Percentiles rank a stretch among this genome's conserved stretches.
phyloP scores from a whole-genome alignment of 2,888 invertebrate genomes.

The Ochropacha duplaris region DNA sequence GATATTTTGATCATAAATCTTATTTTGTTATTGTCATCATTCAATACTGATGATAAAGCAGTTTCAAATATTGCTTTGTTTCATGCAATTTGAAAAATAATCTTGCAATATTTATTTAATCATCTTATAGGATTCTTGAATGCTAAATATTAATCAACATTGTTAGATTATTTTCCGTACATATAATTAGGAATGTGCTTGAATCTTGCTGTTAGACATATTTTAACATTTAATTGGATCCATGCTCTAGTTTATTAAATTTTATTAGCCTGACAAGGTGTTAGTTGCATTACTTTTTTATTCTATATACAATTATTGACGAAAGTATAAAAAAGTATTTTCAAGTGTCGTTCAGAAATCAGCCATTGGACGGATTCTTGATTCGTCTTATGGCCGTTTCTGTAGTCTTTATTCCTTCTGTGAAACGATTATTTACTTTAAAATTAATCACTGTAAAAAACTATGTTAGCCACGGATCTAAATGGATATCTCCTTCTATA shows the following conservation, averaged over 20 bases:
- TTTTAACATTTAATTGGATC: conserved; percentile 10
- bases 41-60: conserved; percentile 10
- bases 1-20: conserved; percentile 16
- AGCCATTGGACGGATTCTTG: not conserved
- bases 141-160: no score
- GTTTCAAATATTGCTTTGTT: conserved; percentile 14
- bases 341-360: conserved; percentile 2
- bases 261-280: conserved; percentile 62
- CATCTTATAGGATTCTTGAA: no score
- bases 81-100: not conserved
- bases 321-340: conserved; percentile 6
- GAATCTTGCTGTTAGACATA: not conserved
- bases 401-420: conserved; percentile 6
- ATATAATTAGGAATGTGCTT: not conserved
- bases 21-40: conserved; percentile 1
- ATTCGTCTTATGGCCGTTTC: conserved; percentile 13
- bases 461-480: conserved; percentile 81
- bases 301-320: conserved; percentile 11
- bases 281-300: conserved; percentile 53
- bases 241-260: conserved; percentile 17
- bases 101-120: not conserved
- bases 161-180: not conserved
- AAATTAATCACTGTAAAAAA: conserved; percentile 71
- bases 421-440: conserved; percentile 17
- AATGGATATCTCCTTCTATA: conserved; percentile 54